Percentiles rank a stretch among this genome's conserved stretches.
Evolutionary conservation across 1,140 invertebrate genomes (phyloP).

Genomic region (Wasmannia auropunctata): DNA sequence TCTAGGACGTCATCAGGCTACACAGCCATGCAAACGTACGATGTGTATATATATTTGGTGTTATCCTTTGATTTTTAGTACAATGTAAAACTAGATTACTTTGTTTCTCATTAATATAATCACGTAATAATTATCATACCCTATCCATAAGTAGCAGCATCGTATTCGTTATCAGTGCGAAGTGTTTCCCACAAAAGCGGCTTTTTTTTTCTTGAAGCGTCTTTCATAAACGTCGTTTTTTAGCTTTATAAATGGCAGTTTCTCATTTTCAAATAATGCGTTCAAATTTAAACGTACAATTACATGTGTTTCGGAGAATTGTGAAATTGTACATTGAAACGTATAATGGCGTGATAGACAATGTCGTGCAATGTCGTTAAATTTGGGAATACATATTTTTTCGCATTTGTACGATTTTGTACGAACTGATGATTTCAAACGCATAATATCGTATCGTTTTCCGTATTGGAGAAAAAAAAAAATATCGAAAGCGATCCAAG

Average conservation of each 20-base stretch:
- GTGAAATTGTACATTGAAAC: not conserved
- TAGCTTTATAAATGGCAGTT: not conserved
- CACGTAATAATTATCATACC: constrained; percentile 39
- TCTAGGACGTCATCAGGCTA: constrained; percentile 51
- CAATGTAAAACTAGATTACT: constrained; percentile 55
- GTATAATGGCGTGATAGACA: not conserved
- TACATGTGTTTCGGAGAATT: not conserved
- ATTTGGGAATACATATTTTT: not conserved
- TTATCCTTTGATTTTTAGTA: constrained; percentile 75
- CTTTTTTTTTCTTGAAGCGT: too few relatives aligned
- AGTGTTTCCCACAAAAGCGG: not conserved
- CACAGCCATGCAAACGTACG: constrained; percentile 62
- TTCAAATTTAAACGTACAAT: not conserved
- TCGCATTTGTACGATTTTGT: not conserved
- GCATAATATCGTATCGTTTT: not conserved
- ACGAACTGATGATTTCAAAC: not conserved
- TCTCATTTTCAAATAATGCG: not conserved
- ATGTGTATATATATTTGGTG: constrained; percentile 73
- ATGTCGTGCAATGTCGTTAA: not conserved
- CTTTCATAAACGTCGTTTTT: too few relatives aligned
- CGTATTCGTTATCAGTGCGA: constrained; percentile 16
- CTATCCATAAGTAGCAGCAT: not conserved
- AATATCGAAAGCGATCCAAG: not conserved
- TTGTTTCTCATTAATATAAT: constrained; percentile 30
- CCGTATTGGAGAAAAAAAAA: not conserved